Evolutionary conservation across 2,888 invertebrate genomes (phyloP).

Genomic region (Amphipoea oculea): DNA sequence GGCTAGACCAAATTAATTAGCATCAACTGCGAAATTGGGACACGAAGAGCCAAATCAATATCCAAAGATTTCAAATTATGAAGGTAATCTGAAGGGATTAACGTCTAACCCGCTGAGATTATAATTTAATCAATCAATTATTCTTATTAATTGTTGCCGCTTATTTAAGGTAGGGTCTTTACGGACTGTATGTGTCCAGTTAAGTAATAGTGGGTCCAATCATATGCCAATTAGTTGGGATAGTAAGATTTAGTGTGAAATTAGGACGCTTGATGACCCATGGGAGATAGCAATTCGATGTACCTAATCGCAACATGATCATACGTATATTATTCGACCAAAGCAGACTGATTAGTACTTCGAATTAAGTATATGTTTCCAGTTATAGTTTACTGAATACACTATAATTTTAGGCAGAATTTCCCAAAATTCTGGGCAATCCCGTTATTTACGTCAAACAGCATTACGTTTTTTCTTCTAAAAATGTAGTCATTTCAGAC

Average conservation of each 20-base stretch:
- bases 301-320: conserved; percentile 3
- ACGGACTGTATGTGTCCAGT: neutral
- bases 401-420: neutral
- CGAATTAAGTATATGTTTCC: neutral
- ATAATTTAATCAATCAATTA: conserved; percentile 30
- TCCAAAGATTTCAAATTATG: conserved; percentile 28
- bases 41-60: conserved; percentile 41
- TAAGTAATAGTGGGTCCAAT: conserved; percentile 22
- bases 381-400: neutral
- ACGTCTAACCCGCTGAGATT: conserved; percentile 8
- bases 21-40: conserved; percentile 23
- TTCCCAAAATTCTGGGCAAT: neutral
- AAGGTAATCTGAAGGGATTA: conserved; percentile 30
- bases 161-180: conserved; percentile 17
- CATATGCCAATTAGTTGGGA: conserved; percentile 21
- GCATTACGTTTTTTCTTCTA: conserved; percentile 5
- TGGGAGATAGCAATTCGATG: conserved; percentile 7
- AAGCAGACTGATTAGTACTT: conserved; percentile 1
- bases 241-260: conserved; percentile 25
- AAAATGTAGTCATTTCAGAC: conserved; percentile 19
- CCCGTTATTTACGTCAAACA: conserved; percentile 9
- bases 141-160: conserved; percentile 6
- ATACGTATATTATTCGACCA: conserved; percentile 1
- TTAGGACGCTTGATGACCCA: conserved; percentile 17
- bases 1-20: conserved; percentile 20